Conservation (phyloP, 2,888 invertebrate genomes). For the Psococerastis gibbosa region DNA sequence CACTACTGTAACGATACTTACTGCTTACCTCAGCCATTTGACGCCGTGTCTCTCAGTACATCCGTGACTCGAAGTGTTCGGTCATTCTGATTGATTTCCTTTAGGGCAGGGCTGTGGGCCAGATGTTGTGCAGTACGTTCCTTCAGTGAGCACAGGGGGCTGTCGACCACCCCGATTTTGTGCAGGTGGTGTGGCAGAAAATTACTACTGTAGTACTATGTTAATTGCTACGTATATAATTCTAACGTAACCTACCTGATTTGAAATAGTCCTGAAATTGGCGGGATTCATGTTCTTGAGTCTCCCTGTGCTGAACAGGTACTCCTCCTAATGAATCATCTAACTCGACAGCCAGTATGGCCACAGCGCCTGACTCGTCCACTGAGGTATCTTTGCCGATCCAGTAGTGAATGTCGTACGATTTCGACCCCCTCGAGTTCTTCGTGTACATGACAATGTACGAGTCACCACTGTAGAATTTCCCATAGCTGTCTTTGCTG, state of each 20-base stretch:
- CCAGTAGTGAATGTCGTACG: conserved; percentile 81
- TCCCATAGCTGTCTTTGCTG: conserved; percentile 50
- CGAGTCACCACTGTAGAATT: conserved; percentile 72
- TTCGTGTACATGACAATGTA: conserved; percentile 50
- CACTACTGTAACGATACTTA: no score
- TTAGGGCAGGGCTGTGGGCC: no score
- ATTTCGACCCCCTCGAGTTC: conserved; percentile 37
- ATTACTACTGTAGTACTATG: no score
- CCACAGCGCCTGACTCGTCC: conserved; percentile 58
- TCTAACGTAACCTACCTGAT: conserved; percentile 34
- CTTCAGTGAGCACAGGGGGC: no score
- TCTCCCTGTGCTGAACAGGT: conserved; percentile 72
- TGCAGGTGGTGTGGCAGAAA: no score
- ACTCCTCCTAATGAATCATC: conserved; percentile 67
- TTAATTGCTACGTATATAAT: no score
- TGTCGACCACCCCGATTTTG: no score
- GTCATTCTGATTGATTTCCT: no score
- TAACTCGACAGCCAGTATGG: conserved; percentile 59
- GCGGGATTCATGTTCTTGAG: conserved; percentile 65
- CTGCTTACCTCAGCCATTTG: no score
- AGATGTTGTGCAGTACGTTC: no score
- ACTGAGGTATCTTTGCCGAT: conserved; percentile 59
- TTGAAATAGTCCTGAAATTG: conserved; percentile 60
- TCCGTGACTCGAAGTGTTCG: no score
- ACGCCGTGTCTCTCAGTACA: no score